These are phyloP conservation scores for Ranitomeya variabilis DNA, from an alignment of 2,113 vertebrate species.

Conservation along the genomic window DNA sequence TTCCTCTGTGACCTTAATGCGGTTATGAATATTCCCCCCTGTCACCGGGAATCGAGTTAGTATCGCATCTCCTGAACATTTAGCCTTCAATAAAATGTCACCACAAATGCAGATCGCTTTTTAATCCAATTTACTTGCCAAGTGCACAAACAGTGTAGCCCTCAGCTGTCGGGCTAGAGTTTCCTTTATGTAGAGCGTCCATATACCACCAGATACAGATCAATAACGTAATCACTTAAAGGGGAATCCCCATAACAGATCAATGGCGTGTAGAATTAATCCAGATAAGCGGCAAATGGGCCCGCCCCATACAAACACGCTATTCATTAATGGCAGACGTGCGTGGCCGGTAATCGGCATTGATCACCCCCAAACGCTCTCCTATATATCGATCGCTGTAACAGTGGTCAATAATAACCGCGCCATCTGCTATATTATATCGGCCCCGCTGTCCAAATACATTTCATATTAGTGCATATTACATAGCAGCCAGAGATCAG, in stretches of 20 bases:
- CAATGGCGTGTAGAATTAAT: conserved; percentile 23
- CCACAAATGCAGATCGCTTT: conserved; percentile 47
- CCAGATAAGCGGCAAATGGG: background rate
- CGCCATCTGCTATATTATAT: background rate
- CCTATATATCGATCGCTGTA: background rate
- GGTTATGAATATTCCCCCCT: conserved; percentile 29
- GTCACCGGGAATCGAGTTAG: conserved; percentile 50
- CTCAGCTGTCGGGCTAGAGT: background rate
- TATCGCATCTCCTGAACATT: conserved; percentile 39
- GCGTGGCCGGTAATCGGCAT: background rate
- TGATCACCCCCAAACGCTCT: background rate
- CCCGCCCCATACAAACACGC: conserved; percentile 9
- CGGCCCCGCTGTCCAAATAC: background rate
- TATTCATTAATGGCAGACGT: conserved; percentile 25
- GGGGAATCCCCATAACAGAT: conserved; percentile 37
- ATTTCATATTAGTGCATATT: no score
- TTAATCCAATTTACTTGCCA: conserved; percentile 35
- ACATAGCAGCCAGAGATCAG: no score
- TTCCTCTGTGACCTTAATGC: conserved; percentile 47
- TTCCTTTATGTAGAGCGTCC: conserved; percentile 5
- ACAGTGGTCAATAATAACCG: background rate
- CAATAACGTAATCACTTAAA: conserved; percentile 46
- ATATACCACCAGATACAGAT: conserved; percentile 42
- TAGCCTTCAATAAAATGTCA: conserved; percentile 53
- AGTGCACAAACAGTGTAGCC: conserved; percentile 25